A percentile compares a stretch with the other conserved stretches of the same genome.
phyloP scores from a whole-genome alignment of 2,888 invertebrate genomes.

The Steromphala cineraria region DNA sequence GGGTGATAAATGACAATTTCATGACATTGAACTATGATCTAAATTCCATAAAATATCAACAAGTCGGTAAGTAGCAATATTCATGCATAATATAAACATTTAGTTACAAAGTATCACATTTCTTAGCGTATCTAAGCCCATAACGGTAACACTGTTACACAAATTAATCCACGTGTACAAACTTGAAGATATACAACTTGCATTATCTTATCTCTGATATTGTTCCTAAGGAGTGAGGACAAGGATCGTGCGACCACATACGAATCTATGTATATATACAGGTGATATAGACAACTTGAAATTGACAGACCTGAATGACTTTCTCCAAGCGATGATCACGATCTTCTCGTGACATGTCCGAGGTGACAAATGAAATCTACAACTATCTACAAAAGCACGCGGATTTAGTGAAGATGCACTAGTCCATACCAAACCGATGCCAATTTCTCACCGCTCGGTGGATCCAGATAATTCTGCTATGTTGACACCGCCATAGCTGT shows the following conservation, averaged over 20 bases:
- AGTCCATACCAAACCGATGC: neutral
- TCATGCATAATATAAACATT: neutral
- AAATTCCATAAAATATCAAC: neutral
- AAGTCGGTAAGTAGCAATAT: neutral
- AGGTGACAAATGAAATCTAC: neutral
- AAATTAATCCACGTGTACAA: neutral
- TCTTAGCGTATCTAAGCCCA: neutral
- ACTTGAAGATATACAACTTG: no score
- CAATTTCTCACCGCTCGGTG: neutral
- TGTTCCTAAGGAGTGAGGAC: no score
- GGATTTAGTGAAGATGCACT: neutral
- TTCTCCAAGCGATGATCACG: conserved; percentile 67
- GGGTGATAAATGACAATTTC: neutral
- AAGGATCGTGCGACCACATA: neutral
- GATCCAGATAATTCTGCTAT: neutral
- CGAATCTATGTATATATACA: conserved; percentile 19
- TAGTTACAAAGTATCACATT: neutral
- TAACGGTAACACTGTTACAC: neutral
- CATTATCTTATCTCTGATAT: neutral
- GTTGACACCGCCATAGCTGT: neutral
- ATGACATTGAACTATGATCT: neutral
- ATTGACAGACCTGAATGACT: conserved; percentile 65
- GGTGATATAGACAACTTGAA: neutral
- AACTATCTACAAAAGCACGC: neutral
- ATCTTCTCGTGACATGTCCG: conserved; percentile 29